phyloP scores from a whole-genome alignment of 2,113 vertebrate species.

The Psettodes erumei region DNA sequence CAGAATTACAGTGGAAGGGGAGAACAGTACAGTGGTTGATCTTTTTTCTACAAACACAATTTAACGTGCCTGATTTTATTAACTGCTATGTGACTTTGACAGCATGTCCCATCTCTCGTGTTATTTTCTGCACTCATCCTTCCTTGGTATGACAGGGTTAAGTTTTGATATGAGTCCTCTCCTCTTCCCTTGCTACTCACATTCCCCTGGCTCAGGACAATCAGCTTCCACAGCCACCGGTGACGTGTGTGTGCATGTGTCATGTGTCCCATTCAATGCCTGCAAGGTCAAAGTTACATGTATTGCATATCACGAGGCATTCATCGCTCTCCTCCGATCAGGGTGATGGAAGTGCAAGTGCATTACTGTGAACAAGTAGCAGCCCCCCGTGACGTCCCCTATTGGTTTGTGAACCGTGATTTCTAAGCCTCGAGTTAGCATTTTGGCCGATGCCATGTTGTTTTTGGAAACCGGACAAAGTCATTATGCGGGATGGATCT shows the following conservation, averaged over 20 bases:
- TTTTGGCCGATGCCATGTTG: too few species aligned
- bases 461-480: too few species aligned
- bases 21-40: background rate
- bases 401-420: too few species aligned
- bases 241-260: background rate
- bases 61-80: background rate
- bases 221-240: background rate
- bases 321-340: slow-evolving; percentile 23
- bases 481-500: too few species aligned
- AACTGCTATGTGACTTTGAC: slow-evolving; percentile 11
- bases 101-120: background rate
- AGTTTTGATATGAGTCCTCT: background rate
- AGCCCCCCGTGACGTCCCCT: too few species aligned
- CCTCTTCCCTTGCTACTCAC: slow-evolving; percentile 13
- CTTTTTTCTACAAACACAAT: background rate
- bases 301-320: background rate
- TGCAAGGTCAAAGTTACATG: slow-evolving; percentile 49
- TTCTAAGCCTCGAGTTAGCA: too few species aligned
- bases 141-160: background rate
- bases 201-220: slow-evolving; percentile 43
- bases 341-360: slow-evolving; percentile 20
- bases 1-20: background rate
- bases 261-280: slow-evolving; percentile 10
- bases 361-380: too few species aligned
- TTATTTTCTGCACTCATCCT: background rate